A percentile compares a stretch with the other conserved stretches of the same genome.
Conservation (phyloP, 2,888 invertebrate species). For the Seira musarum region DNA sequence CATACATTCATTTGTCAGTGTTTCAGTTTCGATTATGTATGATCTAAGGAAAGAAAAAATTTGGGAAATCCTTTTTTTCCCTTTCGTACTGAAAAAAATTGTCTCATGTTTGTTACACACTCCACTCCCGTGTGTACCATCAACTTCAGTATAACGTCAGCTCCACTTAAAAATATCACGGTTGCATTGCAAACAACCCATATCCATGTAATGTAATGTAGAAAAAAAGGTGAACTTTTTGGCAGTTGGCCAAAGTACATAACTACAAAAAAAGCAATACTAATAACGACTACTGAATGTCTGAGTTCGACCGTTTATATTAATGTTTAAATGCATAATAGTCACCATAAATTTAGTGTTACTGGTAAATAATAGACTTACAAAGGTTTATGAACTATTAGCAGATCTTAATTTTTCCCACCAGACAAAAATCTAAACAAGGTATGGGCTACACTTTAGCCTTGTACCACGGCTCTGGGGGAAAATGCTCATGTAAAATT, state of each 20-base stretch:
- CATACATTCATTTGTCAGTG: neutral
- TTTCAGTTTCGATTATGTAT: too few relatives aligned
- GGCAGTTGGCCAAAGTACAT: neutral
- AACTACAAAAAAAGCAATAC: neutral
- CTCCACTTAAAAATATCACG: neutral
- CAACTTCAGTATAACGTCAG: too few relatives aligned
- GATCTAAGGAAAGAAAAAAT: too few relatives aligned
- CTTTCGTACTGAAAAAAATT: neutral
- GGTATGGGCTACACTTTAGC: too few relatives aligned
- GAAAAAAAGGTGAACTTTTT: neutral
- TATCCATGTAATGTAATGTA: too few relatives aligned
- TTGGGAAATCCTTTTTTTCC: neutral
- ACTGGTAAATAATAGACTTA: too few relatives aligned
- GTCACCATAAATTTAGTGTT: neutral
- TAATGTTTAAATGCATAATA: neutral
- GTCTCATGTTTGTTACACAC: neutral
- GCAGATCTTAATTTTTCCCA: neutral
- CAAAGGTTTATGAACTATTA: too few relatives aligned
- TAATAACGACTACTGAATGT: too few relatives aligned
- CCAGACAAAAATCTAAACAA: neutral
- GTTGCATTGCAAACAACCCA: too few relatives aligned
- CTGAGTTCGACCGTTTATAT: too few relatives aligned
- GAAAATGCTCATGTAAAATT: too few relatives aligned
- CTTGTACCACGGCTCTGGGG: too few relatives aligned
- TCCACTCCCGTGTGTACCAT: neutral